A percentile compares a stretch with the other conserved stretches of the same genome.
Conservation (phyloP, 2,888 invertebrate species). For the Koerneria pararmatus region DNA sequence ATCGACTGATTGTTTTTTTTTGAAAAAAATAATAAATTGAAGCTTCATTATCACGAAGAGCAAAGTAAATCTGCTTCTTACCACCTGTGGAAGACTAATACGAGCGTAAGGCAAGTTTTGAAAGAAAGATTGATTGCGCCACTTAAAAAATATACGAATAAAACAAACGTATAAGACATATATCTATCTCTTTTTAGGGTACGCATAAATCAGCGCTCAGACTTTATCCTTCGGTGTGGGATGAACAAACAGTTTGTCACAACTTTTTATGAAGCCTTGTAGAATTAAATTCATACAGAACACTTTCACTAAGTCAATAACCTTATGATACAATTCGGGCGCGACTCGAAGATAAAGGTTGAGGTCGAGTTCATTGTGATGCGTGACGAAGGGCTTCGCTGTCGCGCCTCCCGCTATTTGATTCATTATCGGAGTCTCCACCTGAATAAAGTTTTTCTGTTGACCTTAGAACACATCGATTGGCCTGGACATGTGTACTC, state of each 20-base stretch:
- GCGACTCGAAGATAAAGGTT: constrained; percentile 95
- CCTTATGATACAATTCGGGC: constrained; percentile 92
- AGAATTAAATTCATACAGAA: too few species aligned
- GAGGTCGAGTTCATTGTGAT: constrained; percentile 97
- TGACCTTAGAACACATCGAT: not conserved
- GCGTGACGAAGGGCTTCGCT: constrained; percentile 95
- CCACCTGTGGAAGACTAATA: too few species aligned
- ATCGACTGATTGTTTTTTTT: too few species aligned
- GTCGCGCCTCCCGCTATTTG: constrained; percentile 97
- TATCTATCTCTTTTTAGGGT: too few species aligned
- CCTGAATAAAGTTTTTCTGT: constrained; percentile 49
- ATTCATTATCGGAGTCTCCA: constrained; percentile 99
- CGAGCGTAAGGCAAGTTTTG: too few species aligned
- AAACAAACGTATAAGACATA: too few species aligned
- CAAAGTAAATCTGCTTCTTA: too few species aligned
- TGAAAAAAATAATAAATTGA: too few species aligned
- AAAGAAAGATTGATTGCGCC: too few species aligned
- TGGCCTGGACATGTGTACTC: too few species aligned
- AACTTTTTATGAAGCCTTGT: not conserved
- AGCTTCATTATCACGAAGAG: too few species aligned
- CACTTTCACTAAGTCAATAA: constrained; percentile 47
- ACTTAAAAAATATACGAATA: too few species aligned
- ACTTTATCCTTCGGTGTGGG: constrained; percentile 21
- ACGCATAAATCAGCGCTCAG: not conserved
- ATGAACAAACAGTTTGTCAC: constrained; percentile 16